Evolutionary conservation across 2,888 invertebrate species (phyloP).

Genomic region (Leptopilina drosophilae): DNA sequence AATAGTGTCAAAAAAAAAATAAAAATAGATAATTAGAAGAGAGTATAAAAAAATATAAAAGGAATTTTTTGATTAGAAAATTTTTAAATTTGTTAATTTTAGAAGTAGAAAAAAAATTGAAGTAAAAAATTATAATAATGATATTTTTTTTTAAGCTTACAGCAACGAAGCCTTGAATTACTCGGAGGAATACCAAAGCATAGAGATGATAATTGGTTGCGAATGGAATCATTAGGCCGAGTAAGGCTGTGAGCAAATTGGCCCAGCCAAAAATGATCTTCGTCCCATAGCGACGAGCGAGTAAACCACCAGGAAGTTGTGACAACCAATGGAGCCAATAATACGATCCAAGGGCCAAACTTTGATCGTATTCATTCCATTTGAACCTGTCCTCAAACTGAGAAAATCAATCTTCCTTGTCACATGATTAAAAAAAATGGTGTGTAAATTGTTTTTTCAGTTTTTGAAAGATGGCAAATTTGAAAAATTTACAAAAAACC

Average conservation of each 20-base stretch:
- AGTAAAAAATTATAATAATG: not conserved
- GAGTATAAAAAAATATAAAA: too few species aligned
- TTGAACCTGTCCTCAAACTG: conserved; percentile 74
- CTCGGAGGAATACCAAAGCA: conserved; percentile 80
- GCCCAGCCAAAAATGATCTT: conserved; percentile 84
- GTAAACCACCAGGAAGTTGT: conserved; percentile 85
- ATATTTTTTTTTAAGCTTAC: conserved; percentile 77
- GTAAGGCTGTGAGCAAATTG: conserved; percentile 81
- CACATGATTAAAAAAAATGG: not conserved
- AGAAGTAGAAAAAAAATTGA: not conserved
- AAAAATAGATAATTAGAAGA: too few species aligned
- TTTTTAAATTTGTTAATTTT: too few species aligned
- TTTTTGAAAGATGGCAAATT: not conserved
- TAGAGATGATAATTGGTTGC: conserved; percentile 80
- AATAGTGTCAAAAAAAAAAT: too few species aligned
- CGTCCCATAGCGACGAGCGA: conserved; percentile 84
- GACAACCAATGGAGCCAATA: conserved; percentile 86
- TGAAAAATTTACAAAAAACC: too few species aligned
- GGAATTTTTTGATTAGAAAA: too few species aligned
- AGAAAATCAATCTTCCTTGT: conserved; percentile 35
- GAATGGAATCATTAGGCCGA: conserved; percentile 84
- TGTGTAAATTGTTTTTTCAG: not conserved
- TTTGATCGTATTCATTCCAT: conserved; percentile 84
- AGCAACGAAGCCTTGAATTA: conserved; percentile 84
- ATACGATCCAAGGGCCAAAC: conserved; percentile 82